Evolutionary conservation across 1,140 invertebrate genomes (phyloP).

Genomic region (Epicauta chinensis): DNA sequence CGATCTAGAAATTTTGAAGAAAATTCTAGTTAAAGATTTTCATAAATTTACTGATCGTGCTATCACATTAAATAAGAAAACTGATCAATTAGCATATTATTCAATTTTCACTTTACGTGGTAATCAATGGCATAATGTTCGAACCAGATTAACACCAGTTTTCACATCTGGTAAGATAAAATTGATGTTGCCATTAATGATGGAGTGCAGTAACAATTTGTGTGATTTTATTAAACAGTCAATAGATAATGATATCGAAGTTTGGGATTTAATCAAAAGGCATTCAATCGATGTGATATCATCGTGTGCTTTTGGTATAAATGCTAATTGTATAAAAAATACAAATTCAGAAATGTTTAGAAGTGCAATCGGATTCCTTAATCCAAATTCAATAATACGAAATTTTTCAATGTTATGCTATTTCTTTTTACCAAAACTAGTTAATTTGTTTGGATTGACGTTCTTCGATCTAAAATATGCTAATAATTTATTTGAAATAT

Average conservation of each 20-base stretch:
- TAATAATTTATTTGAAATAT: conserved; percentile 38
- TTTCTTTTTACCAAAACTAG: conserved; percentile 53
- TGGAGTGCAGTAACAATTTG: conserved; percentile 1
- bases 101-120: conserved; percentile 40
- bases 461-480: conserved; percentile 39
- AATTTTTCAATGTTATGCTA: conserved; percentile 27
- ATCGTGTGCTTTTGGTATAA: conserved; percentile 46
- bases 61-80: conserved; percentile 42
- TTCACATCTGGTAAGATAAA: conserved; percentile 48
- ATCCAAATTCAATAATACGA: no score
- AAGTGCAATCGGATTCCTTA: conserved; percentile 1
- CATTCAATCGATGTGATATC: conserved; percentile 22
- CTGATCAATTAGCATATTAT: conserved; percentile 46
- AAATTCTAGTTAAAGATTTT: conserved; percentile 47
- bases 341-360: conserved; percentile 35
- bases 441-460: not conserved
- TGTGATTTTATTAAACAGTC: conserved; percentile 19
- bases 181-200: conserved; percentile 38
- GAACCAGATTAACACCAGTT: conserved; percentile 43
- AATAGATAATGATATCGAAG: not conserved
- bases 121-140: conserved; percentile 45
- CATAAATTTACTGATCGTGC: conserved; percentile 46
- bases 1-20: conserved; percentile 45
- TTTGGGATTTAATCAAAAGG: conserved; percentile 7
- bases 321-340: conserved; percentile 44